Percentiles rank a stretch among this genome's conserved stretches.
Conservation (phyloP, 2,797 vertebrate species). For the Neoniphon sammara region DNA sequence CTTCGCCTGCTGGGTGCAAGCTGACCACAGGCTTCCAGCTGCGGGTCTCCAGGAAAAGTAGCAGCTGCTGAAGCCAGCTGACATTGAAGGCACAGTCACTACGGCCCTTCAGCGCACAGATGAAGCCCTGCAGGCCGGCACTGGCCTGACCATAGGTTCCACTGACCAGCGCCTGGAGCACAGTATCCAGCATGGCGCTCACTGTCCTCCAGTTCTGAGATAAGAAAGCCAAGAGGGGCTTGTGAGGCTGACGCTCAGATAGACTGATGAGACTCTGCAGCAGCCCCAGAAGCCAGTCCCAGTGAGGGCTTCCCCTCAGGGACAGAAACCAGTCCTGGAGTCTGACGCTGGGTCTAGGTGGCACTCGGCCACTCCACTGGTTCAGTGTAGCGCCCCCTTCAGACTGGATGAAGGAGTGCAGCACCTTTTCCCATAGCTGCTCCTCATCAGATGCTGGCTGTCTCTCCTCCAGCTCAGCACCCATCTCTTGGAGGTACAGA, state of each 20-base stretch:
- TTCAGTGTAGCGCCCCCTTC: slow-evolving; percentile 73
- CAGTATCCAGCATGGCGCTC: slow-evolving; percentile 85
- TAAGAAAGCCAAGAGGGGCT: slow-evolving; percentile 79
- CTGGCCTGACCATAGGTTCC: slow-evolving; percentile 84
- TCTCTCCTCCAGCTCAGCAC: slow-evolving; percentile 80
- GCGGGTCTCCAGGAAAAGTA: slow-evolving; percentile 84
- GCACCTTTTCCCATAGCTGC: slow-evolving; percentile 83
- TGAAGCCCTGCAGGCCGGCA: slow-evolving; percentile 84
- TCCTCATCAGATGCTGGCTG: slow-evolving; percentile 71
- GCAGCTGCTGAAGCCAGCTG: slow-evolving; percentile 87
- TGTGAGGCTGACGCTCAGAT: slow-evolving; percentile 83
- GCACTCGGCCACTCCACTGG: slow-evolving; percentile 76
- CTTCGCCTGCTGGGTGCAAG: slow-evolving; percentile 80
- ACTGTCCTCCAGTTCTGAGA: slow-evolving; percentile 88
- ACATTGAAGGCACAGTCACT: slow-evolving; percentile 85
- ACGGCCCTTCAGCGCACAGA: slow-evolving; percentile 85
- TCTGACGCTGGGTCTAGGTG: slow-evolving; percentile 84
- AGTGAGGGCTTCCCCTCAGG: slow-evolving; percentile 87
- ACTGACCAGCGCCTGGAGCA: slow-evolving; percentile 86
- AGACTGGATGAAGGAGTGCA: slow-evolving; percentile 83
- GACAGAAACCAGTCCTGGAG: slow-evolving; percentile 89
- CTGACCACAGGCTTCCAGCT: slow-evolving; percentile 90
- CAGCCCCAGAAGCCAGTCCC: slow-evolving; percentile 86
- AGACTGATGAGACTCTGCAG: slow-evolving; percentile 84
- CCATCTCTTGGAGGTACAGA: slow-evolving; percentile 86